A percentile compares a stretch with the other conserved stretches of the same genome.
Evolutionary conservation across 2,113 vertebrate species (phyloP).

Genomic region (Sialia sialis): DNA sequence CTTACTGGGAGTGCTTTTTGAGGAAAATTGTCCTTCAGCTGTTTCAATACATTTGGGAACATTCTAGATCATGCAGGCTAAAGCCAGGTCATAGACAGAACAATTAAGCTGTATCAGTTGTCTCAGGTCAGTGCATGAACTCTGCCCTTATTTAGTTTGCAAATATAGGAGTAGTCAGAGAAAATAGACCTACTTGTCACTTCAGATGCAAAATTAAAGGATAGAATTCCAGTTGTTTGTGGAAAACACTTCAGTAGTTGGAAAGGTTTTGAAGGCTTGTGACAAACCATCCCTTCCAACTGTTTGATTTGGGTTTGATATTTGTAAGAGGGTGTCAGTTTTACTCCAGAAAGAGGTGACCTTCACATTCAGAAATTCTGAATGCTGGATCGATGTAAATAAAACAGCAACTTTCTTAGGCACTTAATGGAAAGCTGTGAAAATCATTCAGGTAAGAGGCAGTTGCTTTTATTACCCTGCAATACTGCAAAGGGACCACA

Average conservation of each 20-base stretch:
- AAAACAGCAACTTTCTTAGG: neutral
- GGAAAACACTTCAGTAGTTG: neutral
- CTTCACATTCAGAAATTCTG: neutral
- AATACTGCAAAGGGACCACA: neutral
- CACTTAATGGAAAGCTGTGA: neutral
- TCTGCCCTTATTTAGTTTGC: neutral
- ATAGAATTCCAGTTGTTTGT: neutral
- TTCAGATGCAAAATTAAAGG: neutral
- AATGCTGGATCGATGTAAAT: neutral
- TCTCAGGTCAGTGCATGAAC: neutral
- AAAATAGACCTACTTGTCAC: neutral
- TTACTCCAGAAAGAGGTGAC: neutral
- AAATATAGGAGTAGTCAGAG: neutral
- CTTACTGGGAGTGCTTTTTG: neutral
- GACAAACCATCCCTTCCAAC: neutral
- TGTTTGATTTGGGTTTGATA: neutral
- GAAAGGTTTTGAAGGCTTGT: neutral
- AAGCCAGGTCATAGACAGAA: neutral
- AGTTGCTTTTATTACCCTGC: neutral
- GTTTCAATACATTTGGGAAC: neutral
- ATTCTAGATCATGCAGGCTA: neutral
- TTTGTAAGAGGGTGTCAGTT: neutral
- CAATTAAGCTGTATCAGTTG: neutral
- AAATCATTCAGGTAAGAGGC: neutral
- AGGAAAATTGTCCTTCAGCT: neutral